Conservation (phyloP, 2,888 invertebrate species). For the Leptothorax acervorum region DNA sequence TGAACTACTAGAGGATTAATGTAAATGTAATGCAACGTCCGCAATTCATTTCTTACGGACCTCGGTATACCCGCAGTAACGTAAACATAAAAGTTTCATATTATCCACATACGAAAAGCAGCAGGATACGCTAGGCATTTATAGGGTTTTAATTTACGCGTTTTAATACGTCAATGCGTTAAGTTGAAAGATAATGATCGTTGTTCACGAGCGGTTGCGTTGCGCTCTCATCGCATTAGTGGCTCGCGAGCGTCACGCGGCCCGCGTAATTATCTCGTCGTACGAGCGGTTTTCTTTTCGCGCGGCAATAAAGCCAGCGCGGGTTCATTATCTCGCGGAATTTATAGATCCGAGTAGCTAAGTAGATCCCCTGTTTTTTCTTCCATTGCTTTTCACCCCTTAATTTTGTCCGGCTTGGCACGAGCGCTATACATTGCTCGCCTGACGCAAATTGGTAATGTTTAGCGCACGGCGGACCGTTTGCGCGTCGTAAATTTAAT, state of each 20-base stretch:
- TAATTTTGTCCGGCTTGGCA: background rate
- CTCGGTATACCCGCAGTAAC: background rate
- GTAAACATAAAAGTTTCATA: background rate
- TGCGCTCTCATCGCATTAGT: conserved; percentile 51
- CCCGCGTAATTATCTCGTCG: conserved; percentile 24
- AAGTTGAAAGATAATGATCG: conserved; percentile 36
- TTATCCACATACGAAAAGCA: background rate
- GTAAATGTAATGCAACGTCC: conserved; percentile 2
- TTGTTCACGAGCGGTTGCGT: conserved; percentile 41
- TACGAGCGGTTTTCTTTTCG: conserved; percentile 3
- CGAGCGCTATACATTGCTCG: background rate
- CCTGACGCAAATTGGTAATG: conserved; percentile 9
- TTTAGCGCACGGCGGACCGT: conserved; percentile 18
- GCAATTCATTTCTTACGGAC: background rate
- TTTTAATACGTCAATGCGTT: conserved; percentile 23
- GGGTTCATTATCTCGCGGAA: conserved; percentile 28
- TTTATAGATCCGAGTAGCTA: conserved; percentile 35
- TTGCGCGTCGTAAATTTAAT: conserved; percentile 42
- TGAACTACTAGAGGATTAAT: background rate
- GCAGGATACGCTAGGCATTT: conserved; percentile 4
- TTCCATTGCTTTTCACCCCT: background rate
- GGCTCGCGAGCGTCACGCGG: conserved; percentile 46
- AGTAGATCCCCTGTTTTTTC: background rate
- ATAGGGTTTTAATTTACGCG: conserved; percentile 1
- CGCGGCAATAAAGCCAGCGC: conserved; percentile 1